A percentile compares a stretch with the other conserved stretches of the same genome.
Evolutionary conservation across 2,888 invertebrate genomes (phyloP).

Genomic region (Timema podura): DNA sequence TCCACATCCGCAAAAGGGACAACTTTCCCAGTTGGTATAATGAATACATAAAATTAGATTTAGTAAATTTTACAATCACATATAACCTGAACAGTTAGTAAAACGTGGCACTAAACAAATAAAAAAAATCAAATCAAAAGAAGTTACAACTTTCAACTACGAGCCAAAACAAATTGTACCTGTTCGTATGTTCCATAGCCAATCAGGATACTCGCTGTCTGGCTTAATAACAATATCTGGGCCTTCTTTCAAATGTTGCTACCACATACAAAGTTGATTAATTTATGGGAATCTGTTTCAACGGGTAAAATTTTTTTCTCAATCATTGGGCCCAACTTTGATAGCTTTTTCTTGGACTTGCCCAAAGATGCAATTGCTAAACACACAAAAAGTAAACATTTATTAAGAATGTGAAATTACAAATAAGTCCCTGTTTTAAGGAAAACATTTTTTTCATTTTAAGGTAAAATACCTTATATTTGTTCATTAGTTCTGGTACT

Average conservation of each 20-base stretch:
- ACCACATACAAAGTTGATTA: conserved; percentile 78
- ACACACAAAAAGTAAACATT: neutral
- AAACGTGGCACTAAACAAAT: neutral
- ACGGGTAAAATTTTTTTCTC: conserved; percentile 75
- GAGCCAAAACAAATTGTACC: conserved; percentile 42
- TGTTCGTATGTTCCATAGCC: conserved; percentile 77
- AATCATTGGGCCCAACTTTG: conserved; percentile 57
- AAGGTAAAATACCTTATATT: too few relatives aligned
- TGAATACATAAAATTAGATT: too few relatives aligned
- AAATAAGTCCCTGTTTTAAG: too few relatives aligned
- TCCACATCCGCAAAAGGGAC: too few relatives aligned
- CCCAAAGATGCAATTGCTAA: conserved; percentile 36
- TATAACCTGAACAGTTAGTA: neutral
- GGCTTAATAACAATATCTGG: conserved; percentile 71
- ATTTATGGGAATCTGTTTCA: conserved; percentile 74
- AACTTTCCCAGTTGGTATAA: too few relatives aligned
- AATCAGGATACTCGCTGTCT: conserved; percentile 84
- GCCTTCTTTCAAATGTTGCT: conserved; percentile 75
- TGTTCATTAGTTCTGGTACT: too few relatives aligned
- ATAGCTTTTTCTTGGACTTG: conserved; percentile 54
- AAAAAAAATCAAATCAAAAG: conserved; percentile 20
- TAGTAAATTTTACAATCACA: too few relatives aligned
- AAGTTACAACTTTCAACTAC: too few relatives aligned
- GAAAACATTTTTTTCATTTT: too few relatives aligned
- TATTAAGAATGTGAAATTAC: too few relatives aligned